Conservation (phyloP, 2,797 vertebrate species). For the Loriculus beryllinus region DNA sequence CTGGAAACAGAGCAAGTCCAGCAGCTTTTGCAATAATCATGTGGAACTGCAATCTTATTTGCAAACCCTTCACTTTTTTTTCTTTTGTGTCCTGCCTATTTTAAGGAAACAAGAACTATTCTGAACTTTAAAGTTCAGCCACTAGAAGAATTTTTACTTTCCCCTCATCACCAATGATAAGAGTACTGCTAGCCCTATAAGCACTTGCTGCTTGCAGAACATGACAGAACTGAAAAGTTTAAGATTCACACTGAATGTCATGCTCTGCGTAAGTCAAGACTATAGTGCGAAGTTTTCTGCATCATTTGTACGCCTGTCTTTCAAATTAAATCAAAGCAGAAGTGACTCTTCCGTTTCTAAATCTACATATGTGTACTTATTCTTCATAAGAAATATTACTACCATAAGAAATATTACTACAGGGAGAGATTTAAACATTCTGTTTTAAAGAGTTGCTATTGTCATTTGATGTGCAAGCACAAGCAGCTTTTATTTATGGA, state of each 20-base stretch:
- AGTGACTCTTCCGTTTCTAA: not conserved
- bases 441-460: not conserved
- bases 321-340: not conserved
- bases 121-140: not conserved
- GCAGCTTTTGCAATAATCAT: not conserved
- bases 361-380: not conserved
- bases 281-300: not conserved
- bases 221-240: not conserved
- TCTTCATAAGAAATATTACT: not conserved
- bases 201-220: not conserved
- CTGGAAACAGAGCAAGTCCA: not conserved
- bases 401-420: not conserved
- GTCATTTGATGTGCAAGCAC: not conserved
- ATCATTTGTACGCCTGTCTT: not conserved
- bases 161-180: not conserved
- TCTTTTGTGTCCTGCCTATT: not conserved
- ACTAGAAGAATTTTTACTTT: not conserved
- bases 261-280: not conserved
- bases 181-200: not conserved
- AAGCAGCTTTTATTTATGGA: not conserved
- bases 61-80: not conserved
- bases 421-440: not conserved
- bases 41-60: not conserved
- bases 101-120: not conserved
- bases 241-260: not conserved